Evolutionary conservation across 2,113 vertebrate genomes (phyloP), one percentile per base, ranked within the genome.

Genomic region (Atrichornis clamosus): DNA sequence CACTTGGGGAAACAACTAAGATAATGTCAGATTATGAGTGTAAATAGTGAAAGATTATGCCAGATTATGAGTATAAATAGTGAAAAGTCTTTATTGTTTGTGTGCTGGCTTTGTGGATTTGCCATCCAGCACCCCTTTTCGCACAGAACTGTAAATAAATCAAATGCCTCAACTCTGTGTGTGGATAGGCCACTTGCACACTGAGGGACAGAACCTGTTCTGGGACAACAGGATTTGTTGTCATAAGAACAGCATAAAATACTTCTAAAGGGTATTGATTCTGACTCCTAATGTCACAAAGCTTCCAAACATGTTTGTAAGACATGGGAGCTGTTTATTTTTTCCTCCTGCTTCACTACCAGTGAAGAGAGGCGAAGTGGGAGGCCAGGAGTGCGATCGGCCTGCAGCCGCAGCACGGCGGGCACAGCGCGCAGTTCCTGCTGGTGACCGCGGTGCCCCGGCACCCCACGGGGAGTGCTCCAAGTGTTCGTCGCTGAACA

Each of bases 391-490:
- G 7, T 50, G 26, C 58, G 67, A 37, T 22, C 22, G 64, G 35
- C 18, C 32, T 58, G 50, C 16, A 72, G 15, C 13, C 20, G n/a
- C 17, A 49, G 58, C 35, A 42, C 0, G 1, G n/a, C 0, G 0
- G 55, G 15, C 4, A 0, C 50, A 75, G 33, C 0, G 0, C 1
- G 1, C 35, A 0, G 1, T 9, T 67, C 67, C 37, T 37, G 27
- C 30, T 23, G 67, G 21, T 32, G 32, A 72, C 21, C 8, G 15
- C 5, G 9, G 20, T 32, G 58, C 22, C 50, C 26, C 22, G 58
- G 35, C 21, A 56, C 9, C 14, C 35, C 50, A 6, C 18, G 50
- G 41, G 65, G 19, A 49, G 16, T 53, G 39, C 27, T 44, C 42
- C 30, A 85, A 9, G 8, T 9, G 16, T 5, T 58, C 28, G 18